phyloP scores from a whole-genome alignment of 2,797 vertebrate genomes.

The Eospalax fontanierii region DNA sequence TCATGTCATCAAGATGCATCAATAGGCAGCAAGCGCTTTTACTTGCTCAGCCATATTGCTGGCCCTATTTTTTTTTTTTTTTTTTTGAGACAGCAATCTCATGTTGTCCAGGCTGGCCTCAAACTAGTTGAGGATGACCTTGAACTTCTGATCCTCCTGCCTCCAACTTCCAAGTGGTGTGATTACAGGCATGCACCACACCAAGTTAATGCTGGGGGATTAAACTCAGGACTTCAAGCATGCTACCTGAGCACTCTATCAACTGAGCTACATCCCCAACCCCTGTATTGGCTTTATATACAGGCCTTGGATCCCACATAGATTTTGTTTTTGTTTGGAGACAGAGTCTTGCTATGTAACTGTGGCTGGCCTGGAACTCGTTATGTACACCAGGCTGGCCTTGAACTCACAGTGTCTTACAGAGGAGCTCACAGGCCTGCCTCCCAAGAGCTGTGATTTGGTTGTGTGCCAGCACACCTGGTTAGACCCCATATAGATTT shows the following conservation, averaged over 20 bases:
- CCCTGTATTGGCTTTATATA: constrained; percentile 37
- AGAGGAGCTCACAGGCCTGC: neutral
- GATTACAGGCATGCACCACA: neutral
- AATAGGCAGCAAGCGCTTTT: neutral
- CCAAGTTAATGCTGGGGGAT: neutral
- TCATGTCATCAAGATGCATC: neutral
- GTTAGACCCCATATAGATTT: neutral
- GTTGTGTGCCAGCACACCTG: neutral
- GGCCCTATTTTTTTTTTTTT: no score
- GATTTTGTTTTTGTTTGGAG: neutral
- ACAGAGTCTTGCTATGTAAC: neutral
- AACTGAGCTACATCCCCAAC: neutral
- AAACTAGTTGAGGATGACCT: neutral
- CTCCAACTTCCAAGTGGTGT: neutral
- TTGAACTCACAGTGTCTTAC: no score
- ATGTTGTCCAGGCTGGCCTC: neutral
- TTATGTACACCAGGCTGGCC: neutral
- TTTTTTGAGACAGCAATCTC: neutral
- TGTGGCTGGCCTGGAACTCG: neutral
- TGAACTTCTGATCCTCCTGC: neutral
- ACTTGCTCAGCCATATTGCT: no score
- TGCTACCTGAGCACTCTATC: neutral
- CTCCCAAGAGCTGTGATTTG: neutral
- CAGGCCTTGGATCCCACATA: neutral
- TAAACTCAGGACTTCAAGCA: neutral